Conservation (phyloP, 2,113 vertebrate genomes). For the Grammomys surdaster region DNA sequence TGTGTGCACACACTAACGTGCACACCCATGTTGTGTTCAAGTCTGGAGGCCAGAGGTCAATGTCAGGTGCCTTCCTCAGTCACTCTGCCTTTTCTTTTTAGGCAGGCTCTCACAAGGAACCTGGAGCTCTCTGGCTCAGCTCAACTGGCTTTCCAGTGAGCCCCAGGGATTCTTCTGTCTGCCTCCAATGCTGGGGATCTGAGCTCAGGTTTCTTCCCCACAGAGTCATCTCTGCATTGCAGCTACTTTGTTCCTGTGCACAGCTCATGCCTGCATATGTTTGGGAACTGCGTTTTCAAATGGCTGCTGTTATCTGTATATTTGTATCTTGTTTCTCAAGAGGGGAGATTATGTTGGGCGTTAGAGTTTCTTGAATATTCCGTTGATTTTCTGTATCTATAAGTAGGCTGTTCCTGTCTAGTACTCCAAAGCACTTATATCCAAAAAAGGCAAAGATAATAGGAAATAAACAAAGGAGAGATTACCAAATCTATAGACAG, state of each 20-base stretch:
- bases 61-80: not conserved
- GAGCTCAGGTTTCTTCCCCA: too few relatives aligned
- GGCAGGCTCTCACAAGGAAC: not conserved
- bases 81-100: not conserved
- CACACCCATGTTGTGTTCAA: not conserved
- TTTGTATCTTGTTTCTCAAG: constrained; percentile 11
- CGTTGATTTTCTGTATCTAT: not conserved
- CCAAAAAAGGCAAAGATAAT: constrained; percentile 49
- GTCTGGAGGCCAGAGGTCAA: not conserved
- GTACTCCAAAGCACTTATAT: not conserved
- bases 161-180: not conserved
- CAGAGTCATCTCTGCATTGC: not conserved
- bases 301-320: not conserved
- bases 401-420: not conserved
- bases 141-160: not conserved
- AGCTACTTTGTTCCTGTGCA: not conserved
- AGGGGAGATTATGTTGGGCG: not conserved
- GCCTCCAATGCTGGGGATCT: not conserved
- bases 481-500: not conserved
- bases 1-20: not conserved
- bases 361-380: constrained; percentile 44
- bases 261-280: not conserved
- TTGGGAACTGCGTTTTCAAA: constrained; percentile 51
- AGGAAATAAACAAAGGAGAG: constrained; percentile 32
- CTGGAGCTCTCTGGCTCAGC: not conserved